These are phyloP conservation scores for Cryptocheilus praepositus DNA, from an alignment of 2,888 invertebrate genomes.

Conservation along the genomic window DNA sequence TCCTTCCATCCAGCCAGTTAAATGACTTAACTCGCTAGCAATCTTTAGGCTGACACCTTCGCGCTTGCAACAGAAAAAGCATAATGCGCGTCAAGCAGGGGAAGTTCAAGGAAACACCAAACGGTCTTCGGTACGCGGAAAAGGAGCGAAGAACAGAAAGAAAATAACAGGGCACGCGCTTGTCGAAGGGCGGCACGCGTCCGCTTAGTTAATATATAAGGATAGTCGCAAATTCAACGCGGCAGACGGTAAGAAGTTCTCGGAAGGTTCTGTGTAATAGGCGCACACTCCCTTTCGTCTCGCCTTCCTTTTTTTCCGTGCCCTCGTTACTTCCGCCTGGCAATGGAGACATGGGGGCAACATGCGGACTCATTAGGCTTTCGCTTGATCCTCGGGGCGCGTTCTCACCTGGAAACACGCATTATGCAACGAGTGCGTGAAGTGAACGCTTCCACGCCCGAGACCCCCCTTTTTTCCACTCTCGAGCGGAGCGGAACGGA, in stretches of 20 bases:
- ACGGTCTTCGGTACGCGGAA: too few species aligned
- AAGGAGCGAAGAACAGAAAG: too few species aligned
- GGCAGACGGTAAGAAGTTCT: slow-evolving; percentile 37
- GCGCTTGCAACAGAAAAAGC: too few species aligned
- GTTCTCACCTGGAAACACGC: slow-evolving; percentile 48
- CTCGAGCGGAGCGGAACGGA: slow-evolving; percentile 55
- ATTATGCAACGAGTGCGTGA: neutral
- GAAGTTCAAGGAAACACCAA: too few species aligned
- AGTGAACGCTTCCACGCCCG: slow-evolving; percentile 6
- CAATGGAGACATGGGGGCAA: slow-evolving; percentile 1
- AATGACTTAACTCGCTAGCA: too few species aligned
- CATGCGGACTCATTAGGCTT: slow-evolving; percentile 17
- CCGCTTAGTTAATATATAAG: too few species aligned
- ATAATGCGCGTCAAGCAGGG: too few species aligned
- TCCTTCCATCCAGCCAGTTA: too few species aligned
- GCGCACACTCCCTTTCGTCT: neutral
- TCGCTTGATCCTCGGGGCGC: slow-evolving; percentile 36
- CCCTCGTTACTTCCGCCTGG: slow-evolving; percentile 29
- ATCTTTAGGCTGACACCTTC: too few species aligned
- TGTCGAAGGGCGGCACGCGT: too few species aligned
- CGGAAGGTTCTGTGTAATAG: slow-evolving; percentile 14
- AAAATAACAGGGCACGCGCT: too few species aligned
- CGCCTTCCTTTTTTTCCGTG: slow-evolving; percentile 6
- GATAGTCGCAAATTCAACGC: slow-evolving; percentile 1
- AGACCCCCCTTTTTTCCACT: neutral